A percentile compares a stretch with the other conserved stretches of the same genome.
phyloP scores from a whole-genome alignment of 1,140 invertebrate species.

The Lethrus apterus region DNA sequence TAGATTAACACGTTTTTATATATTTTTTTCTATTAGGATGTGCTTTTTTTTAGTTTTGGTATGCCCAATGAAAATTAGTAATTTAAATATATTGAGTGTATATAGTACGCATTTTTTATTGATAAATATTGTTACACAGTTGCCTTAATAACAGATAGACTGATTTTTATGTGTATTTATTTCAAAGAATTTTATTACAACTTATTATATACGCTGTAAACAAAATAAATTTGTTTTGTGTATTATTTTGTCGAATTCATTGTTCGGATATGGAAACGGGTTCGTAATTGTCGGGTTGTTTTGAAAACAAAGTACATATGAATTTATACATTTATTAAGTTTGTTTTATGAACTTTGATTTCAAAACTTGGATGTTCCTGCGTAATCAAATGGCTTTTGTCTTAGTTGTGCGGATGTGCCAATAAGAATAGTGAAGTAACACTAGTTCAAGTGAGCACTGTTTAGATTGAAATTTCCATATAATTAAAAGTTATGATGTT shows the following conservation, averaged over 20 bases:
- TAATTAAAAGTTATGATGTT: slow-evolving; percentile 7
- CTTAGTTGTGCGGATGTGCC: slow-evolving; percentile 5
- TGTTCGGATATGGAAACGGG: slow-evolving; percentile 8
- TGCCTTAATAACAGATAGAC: slow-evolving; percentile 13
- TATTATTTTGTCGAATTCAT: slow-evolving; percentile 3
- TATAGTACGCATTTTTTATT: no score
- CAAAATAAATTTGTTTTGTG: slow-evolving; percentile 1
- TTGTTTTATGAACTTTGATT: background rate
- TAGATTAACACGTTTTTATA: no score
- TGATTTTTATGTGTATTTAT: slow-evolving; percentile 16
- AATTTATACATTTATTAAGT: background rate
- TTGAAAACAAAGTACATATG: background rate
- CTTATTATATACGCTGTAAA: slow-evolving; percentile 1
- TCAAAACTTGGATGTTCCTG: slow-evolving; percentile 1
- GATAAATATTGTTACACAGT: slow-evolving; percentile 14
- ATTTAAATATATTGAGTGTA: no score
- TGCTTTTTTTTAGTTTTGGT: no score
- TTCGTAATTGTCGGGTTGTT: background rate
- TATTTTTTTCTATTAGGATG: no score
- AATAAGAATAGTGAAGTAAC: slow-evolving; percentile 3
- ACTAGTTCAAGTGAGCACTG: slow-evolving; percentile 14
- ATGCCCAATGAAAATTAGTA: no score
- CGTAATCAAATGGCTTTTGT: background rate
- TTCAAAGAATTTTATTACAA: slow-evolving; percentile 7
- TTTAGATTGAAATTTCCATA: slow-evolving; percentile 8